These are phyloP conservation scores for Petaurus breviceps DNA, from an alignment of 2,113 vertebrate species.

Conservation along the genomic window DNA sequence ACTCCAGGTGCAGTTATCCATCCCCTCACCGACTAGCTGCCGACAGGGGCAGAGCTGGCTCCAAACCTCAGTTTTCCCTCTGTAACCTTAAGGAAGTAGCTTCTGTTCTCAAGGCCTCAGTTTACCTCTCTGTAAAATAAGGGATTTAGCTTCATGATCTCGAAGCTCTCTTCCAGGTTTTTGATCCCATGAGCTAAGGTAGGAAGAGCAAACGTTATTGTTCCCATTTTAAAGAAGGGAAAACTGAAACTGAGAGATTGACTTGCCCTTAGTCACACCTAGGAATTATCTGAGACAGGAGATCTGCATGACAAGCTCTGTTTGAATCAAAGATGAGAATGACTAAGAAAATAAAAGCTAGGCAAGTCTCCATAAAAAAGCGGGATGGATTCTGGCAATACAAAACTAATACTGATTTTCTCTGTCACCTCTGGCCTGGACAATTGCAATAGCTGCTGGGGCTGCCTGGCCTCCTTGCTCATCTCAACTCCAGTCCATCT, in stretches of 20 bases:
- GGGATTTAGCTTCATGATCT: neutral
- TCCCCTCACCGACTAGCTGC: neutral
- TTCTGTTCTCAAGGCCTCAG: neutral
- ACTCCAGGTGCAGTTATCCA: neutral
- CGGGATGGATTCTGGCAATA: neutral
- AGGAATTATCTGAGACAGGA: neutral
- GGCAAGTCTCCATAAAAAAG: neutral
- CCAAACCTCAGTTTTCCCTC: too few species aligned
- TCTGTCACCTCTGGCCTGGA: neutral
- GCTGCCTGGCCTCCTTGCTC: neutral
- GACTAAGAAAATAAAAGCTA: neutral
- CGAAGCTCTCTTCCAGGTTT: neutral
- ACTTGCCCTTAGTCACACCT: neutral
- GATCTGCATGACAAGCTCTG: neutral
- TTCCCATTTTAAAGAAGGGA: constrained; percentile 1
- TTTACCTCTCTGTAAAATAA: neutral
- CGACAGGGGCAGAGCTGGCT: neutral
- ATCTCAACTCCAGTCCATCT: neutral
- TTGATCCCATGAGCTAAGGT: neutral
- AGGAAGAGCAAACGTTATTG: neutral
- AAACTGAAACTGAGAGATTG: neutral
- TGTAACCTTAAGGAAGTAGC: too few species aligned
- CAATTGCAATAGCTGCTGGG: neutral
- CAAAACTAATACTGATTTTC: neutral
- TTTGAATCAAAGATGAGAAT: neutral